Evolutionary conservation across 1,140 invertebrate species (phyloP).

Genomic region (Aricia agestis): DNA sequence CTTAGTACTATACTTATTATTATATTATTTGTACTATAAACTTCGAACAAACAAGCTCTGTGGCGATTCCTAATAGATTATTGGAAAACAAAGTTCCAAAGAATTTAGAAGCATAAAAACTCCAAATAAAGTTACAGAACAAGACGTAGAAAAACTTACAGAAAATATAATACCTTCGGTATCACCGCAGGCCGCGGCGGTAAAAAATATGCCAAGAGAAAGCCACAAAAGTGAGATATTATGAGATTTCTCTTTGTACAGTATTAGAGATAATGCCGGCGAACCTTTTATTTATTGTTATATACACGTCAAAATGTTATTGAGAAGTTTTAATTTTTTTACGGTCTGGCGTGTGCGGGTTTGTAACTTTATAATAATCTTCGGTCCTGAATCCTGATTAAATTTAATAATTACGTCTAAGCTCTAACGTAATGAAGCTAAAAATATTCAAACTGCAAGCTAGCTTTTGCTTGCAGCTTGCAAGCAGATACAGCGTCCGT

Average conservation of each 20-base stretch:
- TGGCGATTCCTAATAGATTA: neutral
- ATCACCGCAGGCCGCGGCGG: neutral
- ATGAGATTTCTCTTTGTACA: constrained; percentile 7
- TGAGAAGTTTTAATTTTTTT: neutral
- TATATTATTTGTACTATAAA: too few relatives aligned
- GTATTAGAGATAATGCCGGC: neutral
- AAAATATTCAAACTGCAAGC: too few relatives aligned
- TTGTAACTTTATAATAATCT: neutral
- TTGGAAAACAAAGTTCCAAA: neutral
- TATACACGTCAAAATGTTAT: neutral
- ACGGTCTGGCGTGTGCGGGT: too few relatives aligned
- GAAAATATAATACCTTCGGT: neutral
- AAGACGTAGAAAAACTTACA: neutral
- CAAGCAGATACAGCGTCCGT: too few relatives aligned
- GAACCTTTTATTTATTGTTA: neutral
- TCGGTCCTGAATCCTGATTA: neutral
- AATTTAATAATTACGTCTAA: neutral
- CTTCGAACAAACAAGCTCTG: neutral
- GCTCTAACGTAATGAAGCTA: neutral
- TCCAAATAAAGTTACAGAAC: neutral
- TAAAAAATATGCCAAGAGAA: neutral
- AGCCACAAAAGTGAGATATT: constrained; percentile 3
- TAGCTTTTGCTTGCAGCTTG: too few relatives aligned
- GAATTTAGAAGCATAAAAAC: neutral
- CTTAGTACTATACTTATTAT: too few relatives aligned